Evolutionary conservation across 1,140 invertebrate genomes (phyloP).

Genomic region (Nasonia vitripennis): DNA sequence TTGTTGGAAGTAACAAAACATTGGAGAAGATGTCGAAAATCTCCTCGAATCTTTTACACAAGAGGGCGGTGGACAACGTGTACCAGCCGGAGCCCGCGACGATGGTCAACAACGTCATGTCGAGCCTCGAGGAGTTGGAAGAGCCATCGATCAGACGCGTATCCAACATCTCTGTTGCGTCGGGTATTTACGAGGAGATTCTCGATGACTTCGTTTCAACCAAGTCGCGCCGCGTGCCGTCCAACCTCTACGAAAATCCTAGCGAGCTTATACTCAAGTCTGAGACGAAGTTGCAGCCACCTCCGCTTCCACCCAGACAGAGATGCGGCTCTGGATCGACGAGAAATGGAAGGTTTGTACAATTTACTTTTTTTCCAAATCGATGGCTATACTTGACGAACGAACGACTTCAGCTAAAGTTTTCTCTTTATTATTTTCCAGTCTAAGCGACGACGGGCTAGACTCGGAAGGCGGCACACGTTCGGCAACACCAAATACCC

Average conservation of each 20-base stretch:
- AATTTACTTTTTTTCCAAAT: not conserved
- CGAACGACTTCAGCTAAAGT: not conserved
- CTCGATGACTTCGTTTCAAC: constrained; percentile 59
- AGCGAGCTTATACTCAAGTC: constrained; percentile 61
- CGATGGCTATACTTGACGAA: not conserved
- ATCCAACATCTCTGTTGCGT: constrained; percentile 74
- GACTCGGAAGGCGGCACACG: constrained; percentile 63
- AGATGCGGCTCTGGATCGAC: constrained; percentile 60
- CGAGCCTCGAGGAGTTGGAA: constrained; percentile 58
- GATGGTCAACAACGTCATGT: constrained; percentile 48
- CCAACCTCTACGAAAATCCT: constrained; percentile 64
- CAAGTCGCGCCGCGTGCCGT: constrained; percentile 51
- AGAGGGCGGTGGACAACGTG: constrained; percentile 62
- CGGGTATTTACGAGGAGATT: constrained; percentile 77
- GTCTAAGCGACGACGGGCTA: constrained; percentile 63
- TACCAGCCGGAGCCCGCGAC: constrained; percentile 61
- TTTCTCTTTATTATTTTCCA: constrained; percentile 36
- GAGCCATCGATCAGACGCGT: constrained; percentile 65
- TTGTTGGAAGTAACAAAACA: constrained; percentile 50
- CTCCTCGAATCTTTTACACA: constrained; percentile 21
- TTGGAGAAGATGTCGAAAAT: constrained; percentile 47
- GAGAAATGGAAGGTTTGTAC: constrained; percentile 63
- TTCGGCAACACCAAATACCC: constrained; percentile 61
- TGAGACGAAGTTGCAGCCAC: constrained; percentile 61
- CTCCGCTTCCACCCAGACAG: constrained; percentile 70